Evolutionary conservation across 2,113 vertebrate species (phyloP).

Genomic region (Mobula hypostoma): DNA sequence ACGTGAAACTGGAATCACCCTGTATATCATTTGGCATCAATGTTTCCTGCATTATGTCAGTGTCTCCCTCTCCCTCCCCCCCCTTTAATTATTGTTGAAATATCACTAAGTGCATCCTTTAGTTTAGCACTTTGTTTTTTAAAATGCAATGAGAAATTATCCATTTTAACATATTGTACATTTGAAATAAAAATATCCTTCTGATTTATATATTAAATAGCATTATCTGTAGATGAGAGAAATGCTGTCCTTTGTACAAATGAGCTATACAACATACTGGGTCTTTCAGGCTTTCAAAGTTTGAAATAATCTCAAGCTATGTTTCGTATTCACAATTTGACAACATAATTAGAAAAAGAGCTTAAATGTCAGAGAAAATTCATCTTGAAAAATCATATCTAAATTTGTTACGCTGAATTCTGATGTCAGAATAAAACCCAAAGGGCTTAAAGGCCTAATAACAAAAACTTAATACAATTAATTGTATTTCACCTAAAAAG

Average conservation of each 20-base stretch:
- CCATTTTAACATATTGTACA: neutral
- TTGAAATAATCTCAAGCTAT: neutral
- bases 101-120: neutral
- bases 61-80: neutral
- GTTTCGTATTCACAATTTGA: neutral
- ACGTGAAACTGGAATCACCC: no score
- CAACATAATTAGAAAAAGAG: neutral
- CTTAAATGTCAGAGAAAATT: neutral
- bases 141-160: neutral
- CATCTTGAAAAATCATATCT: neutral
- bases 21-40: no score
- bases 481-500: neutral
- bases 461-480: neutral
- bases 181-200: neutral
- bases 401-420: neutral
- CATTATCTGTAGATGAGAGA: no score
- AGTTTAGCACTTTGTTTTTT: no score
- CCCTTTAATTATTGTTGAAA: no score
- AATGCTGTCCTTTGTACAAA: neutral
- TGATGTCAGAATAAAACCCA: neutral
- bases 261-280: neutral
- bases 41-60: no score
- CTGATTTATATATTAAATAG: neutral
- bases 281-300: neutral
- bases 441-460: neutral